Evolutionary conservation across 2,888 invertebrate genomes (phyloP), one percentile per base, ranked within the genome.

Genomic region (Chrysolina oricalcia): DNA sequence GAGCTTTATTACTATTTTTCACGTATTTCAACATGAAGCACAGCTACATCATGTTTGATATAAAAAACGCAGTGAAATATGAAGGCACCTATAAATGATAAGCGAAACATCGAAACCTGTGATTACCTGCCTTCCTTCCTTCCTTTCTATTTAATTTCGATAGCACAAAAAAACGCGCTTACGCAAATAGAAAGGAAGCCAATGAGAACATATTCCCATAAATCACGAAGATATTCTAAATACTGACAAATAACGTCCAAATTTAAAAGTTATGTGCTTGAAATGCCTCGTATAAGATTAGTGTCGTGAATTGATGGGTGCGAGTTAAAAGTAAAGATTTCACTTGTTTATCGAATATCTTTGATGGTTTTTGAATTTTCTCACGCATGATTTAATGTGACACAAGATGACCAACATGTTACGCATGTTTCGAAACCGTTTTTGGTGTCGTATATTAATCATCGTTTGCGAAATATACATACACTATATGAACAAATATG

Each of bases 161-260:
- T 13, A 21, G 2, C 53, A 11, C 4, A 5, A 53, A 53, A 53
- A 53, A 53, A 19, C 21, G 17, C 17, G 48, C 53, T 53, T 53
- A 53, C 53, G 53, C 53, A 53, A 53, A 13, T 53, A 53, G 53
- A 53, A 53, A 53, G 53, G 53, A 53, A 53, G 21, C 9, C 5
- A 53, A 11, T 13, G 21, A 21, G 21, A 53, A 21, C 21, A 21
- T 53, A 17, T 53, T 53, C 19, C 53, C 21, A 53, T 53, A 53
- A 53, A 53, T 23, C 53, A 53, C 53, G 10, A 11, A 53, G 9
- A 53, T 53, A 53, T 53, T 53, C 21, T 19, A 19, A 21, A 53
- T 23, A 21, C 23, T 23, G 53, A 53, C 53, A 53, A 53, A 53
- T 53, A 53, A 53, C 21, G 53, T 53, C 21, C 23, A 21, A 21